Percentiles rank a stretch among this genome's conserved stretches.
These are phyloP conservation scores for Gymnarchus niloticus DNA, from an alignment of 2,113 vertebrate genomes.

Conservation along the genomic window DNA sequence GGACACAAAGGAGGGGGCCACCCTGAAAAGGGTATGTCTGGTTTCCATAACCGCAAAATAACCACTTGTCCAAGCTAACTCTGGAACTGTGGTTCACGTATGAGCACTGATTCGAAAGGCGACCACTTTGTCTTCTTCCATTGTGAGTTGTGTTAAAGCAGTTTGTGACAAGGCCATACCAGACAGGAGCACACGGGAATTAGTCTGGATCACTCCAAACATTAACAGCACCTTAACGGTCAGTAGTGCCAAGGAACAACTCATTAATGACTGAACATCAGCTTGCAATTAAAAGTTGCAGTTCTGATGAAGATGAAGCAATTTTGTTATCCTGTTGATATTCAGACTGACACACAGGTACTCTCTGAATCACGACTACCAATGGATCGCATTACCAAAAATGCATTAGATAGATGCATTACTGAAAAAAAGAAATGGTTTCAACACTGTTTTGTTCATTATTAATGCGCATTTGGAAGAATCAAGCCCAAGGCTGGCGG, in stretches of 20 bases:
- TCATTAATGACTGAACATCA: not conserved
- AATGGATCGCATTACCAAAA: not conserved
- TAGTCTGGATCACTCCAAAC: not conserved
- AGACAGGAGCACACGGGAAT: not conserved
- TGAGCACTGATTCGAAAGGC: not conserved
- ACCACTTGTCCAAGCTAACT: not conserved
- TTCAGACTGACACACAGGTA: not conserved
- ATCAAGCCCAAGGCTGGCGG: not conserved
- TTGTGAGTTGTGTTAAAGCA: not conserved
- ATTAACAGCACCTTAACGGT: not conserved
- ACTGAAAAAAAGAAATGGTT: not conserved
- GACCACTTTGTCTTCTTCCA: not conserved
- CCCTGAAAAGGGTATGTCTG: not conserved
- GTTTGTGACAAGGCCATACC: not conserved
- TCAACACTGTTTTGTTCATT: not conserved
- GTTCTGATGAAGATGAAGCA: not conserved
- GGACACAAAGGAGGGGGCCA: not conserved
- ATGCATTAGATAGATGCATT: constrained; percentile 11
- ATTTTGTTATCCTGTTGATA: not conserved
- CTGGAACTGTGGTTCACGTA: not conserved
- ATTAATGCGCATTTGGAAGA: not conserved
- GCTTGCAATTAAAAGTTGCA: not conserved
- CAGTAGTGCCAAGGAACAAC: not conserved
- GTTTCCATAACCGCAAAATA: not conserved
- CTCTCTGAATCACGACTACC: not conserved